Evolutionary conservation across 2,797 vertebrate species (phyloP).

Genomic region (Selene dorsalis): DNA sequence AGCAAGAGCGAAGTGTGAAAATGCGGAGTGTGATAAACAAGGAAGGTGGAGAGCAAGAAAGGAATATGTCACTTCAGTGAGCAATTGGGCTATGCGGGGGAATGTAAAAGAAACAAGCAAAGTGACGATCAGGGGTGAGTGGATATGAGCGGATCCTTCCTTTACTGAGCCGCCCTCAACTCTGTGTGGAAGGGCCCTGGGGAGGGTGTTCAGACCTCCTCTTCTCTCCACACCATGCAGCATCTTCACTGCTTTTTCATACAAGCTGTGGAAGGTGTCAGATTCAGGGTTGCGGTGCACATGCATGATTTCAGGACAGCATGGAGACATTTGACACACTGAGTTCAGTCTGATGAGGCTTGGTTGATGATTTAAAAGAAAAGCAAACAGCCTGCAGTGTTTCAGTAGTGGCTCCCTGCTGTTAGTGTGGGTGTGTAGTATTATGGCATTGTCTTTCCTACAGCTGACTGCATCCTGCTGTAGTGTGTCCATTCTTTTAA

Average conservation of each 20-base stretch:
- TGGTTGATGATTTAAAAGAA: conserved; percentile 64
- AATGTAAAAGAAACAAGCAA: conserved; percentile 2
- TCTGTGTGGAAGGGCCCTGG: conserved; percentile 69
- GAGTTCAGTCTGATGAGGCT: conserved; percentile 62
- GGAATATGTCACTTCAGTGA: conserved; percentile 29
- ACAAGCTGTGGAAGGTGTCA: conserved; percentile 55
- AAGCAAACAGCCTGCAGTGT: conserved; percentile 19
- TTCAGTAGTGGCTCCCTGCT: conserved; percentile 52
- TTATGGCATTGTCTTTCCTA: conserved; percentile 53
- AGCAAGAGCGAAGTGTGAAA: conserved; percentile 51
- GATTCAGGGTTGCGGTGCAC: conserved; percentile 20
- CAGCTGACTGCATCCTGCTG: conserved; percentile 33
- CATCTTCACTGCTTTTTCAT: conserved; percentile 19
- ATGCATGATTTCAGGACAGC: neutral
- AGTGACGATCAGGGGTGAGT: neutral
- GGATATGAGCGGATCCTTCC: conserved; percentile 29
- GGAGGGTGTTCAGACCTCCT: conserved; percentile 60
- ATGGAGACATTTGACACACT: conserved; percentile 26
- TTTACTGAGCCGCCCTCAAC: conserved; percentile 73
- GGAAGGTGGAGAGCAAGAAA: conserved; percentile 23
- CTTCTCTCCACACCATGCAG: conserved; percentile 52
- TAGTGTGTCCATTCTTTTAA: conserved; percentile 4
- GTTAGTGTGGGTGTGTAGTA: conserved; percentile 52
- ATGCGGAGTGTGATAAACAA: conserved; percentile 48
- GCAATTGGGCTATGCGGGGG: conserved; percentile 4